These are phyloP conservation scores for Crocodylus rhombifer DNA, from an alignment of 2,797 vertebrate genomes.

Conservation along the genomic window DNA sequence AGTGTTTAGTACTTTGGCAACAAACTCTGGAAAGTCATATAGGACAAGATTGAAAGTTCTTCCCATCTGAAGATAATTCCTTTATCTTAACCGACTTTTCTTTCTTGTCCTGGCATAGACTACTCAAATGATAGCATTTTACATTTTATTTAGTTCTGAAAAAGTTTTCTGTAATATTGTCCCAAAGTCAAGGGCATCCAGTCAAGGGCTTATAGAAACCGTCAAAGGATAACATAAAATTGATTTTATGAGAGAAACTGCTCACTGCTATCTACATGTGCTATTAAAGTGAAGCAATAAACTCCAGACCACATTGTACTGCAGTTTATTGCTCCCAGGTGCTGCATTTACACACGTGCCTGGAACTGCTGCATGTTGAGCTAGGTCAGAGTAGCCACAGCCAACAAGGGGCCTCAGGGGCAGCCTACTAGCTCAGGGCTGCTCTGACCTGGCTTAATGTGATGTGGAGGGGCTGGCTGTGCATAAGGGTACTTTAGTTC, in stretches of 20 bases:
- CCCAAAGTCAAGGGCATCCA: neutral
- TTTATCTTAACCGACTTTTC: neutral
- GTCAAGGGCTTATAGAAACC: neutral
- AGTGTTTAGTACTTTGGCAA: conserved; percentile 31
- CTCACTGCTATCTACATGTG: too few species aligned
- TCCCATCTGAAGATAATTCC: neutral
- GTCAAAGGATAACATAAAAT: neutral
- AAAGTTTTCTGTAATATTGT: neutral
- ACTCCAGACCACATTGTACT: too few species aligned
- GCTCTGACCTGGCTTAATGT: too few species aligned
- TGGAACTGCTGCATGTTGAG: too few species aligned
- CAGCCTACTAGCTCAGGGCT: too few species aligned
- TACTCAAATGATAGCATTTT: neutral
- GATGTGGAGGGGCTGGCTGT: too few species aligned
- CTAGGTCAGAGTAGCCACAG: too few species aligned
- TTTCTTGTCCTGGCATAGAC: neutral
- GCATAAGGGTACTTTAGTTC: too few species aligned
- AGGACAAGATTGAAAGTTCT: conserved; percentile 30
- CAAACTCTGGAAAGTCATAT: conserved; percentile 7
- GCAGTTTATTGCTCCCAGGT: too few species aligned
- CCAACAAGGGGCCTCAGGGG: too few species aligned
- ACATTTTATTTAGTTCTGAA: neutral
- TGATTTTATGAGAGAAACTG: neutral
- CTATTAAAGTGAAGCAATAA: too few species aligned
- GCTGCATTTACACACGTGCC: too few species aligned